Conservation (phyloP, 2,797 vertebrate genomes). For the Erithacus rubecula region DNA sequence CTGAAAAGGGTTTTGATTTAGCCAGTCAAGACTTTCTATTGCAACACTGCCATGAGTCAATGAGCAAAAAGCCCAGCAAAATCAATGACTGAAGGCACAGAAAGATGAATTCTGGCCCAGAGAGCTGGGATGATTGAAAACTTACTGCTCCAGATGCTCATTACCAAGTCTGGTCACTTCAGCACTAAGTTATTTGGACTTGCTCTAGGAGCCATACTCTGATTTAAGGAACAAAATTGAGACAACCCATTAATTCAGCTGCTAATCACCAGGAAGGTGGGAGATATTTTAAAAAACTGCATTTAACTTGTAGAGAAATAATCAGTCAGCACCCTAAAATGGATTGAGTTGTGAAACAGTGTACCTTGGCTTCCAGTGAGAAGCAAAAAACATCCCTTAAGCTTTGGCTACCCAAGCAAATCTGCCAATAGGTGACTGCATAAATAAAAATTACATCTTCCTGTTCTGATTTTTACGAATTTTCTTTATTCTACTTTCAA, state of each 20-base stretch:
- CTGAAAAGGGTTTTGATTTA: slow-evolving; percentile 5
- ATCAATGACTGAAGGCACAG: not conserved
- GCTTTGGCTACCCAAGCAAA: not conserved
- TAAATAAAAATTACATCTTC: not conserved
- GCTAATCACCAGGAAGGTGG: not conserved
- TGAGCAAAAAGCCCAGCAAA: not conserved
- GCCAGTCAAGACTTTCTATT: not conserved
- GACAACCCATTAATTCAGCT: not conserved
- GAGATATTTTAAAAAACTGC: not conserved
- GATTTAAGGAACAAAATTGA: not conserved
- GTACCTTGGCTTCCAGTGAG: not conserved
- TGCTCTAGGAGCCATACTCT: not conserved
- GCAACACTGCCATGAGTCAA: not conserved
- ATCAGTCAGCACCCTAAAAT: not conserved
- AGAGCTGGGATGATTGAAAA: not conserved
- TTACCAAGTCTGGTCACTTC: not conserved
- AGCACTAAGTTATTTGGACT: not conserved
- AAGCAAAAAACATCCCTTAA: not conserved
- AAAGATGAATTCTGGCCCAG: not conserved
- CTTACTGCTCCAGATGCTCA: not conserved
- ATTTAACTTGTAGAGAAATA: not conserved
- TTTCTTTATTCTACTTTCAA: not conserved
- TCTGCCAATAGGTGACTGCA: not conserved
- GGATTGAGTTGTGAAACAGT: not conserved
- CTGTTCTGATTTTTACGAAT: not conserved